phyloP scores from a whole-genome alignment of 2,888 invertebrate species.

The Stenichneumon culpator region DNA sequence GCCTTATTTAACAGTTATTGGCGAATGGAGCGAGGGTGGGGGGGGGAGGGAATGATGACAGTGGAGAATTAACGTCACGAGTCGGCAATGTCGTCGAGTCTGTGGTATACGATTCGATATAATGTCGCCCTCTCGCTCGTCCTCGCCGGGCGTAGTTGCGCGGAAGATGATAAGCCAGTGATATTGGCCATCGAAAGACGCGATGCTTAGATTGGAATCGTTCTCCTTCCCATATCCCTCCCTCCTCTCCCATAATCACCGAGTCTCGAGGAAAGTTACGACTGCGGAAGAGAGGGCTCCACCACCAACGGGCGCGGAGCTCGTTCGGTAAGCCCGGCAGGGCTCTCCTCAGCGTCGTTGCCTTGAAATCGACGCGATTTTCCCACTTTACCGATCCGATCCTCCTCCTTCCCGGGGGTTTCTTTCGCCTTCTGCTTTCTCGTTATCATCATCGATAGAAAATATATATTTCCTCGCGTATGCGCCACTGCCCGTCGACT shows the following conservation, averaged over 20 bases:
- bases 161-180: constrained; percentile 80
- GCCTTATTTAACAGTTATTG: constrained; percentile 55
- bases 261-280: constrained; percentile 60
- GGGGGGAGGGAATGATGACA: constrained; percentile 33
- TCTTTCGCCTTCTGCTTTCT: constrained; percentile 43
- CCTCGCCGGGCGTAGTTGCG: constrained; percentile 61
- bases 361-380: constrained; percentile 62
- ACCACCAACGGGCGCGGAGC: constrained; percentile 37
- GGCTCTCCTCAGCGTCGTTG: constrained; percentile 54
- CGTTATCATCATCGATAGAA: constrained; percentile 61
- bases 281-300: constrained; percentile 51
- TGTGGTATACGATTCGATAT: neutral
- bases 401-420: constrained; percentile 4
- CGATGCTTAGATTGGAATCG: constrained; percentile 81
- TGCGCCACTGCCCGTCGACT: neutral
- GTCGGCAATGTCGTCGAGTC: constrained; percentile 39
- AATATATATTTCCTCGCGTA: constrained; percentile 27
- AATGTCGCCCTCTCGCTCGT: neutral
- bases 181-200: constrained; percentile 80
- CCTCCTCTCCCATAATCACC: constrained; percentile 77
- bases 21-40: neutral
- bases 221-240: constrained; percentile 69
- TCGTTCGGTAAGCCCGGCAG: constrained; percentile 41
- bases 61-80: constrained; percentile 53
- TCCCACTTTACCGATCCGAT: constrained; percentile 54